Evolutionary conservation across 1,140 invertebrate genomes (phyloP).

Genomic region (Proctacanthus coquilletti): DNA sequence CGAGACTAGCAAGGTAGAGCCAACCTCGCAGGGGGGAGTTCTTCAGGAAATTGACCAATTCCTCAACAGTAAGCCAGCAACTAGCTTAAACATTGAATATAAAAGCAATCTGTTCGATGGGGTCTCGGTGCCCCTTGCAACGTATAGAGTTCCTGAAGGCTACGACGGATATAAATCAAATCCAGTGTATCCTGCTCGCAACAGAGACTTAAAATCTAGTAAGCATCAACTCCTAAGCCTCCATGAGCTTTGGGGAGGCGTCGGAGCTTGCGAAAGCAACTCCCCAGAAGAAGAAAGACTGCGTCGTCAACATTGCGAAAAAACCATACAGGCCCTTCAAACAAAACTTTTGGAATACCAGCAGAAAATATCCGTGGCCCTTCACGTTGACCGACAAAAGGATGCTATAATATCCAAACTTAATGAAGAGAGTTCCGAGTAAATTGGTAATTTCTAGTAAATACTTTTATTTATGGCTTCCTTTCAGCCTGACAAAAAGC

Average conservation of each 20-base stretch:
- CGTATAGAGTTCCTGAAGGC: no score
- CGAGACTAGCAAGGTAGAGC: slow-evolving; percentile 9
- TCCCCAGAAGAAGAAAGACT: slow-evolving; percentile 62
- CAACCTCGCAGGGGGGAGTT: slow-evolving; percentile 8
- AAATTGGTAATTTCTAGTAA: slow-evolving; percentile 20
- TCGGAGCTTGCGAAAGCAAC: no score
- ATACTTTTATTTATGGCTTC: slow-evolving; percentile 1
- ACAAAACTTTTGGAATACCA: slow-evolving; percentile 54
- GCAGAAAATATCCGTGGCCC: slow-evolving; percentile 58
- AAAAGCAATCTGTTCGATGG: no score
- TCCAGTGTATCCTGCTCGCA: no score
- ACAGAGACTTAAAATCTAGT: no score
- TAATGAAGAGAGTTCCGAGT: slow-evolving; percentile 30
- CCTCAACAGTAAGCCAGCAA: no score
- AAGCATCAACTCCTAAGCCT: no score
- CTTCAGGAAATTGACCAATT: slow-evolving; percentile 23
- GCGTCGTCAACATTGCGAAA: slow-evolving; percentile 54
- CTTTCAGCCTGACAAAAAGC: slow-evolving; percentile 13
- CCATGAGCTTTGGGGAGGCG: slow-evolving; percentile 36
- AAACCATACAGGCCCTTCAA: slow-evolving; percentile 56
- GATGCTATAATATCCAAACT: slow-evolving; percentile 49
- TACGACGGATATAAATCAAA: no score
- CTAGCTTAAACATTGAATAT: no score
- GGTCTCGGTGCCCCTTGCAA: no score
- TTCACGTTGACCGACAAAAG: slow-evolving; percentile 57